These are phyloP conservation scores for Struthidea cinerea DNA, from an alignment of 2,113 vertebrate species.

Conservation along the genomic window DNA sequence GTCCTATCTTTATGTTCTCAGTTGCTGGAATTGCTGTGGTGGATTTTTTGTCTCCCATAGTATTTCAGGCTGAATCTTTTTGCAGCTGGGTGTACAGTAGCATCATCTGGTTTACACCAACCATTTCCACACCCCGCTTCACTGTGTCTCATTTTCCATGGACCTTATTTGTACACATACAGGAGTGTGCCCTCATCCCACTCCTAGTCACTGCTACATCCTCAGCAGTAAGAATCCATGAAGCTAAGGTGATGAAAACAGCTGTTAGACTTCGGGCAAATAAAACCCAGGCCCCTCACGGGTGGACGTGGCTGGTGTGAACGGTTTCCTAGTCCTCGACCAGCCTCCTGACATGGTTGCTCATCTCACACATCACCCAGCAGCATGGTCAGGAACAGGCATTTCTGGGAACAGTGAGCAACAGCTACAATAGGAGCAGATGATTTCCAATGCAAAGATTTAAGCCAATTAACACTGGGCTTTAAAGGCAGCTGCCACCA, in stretches of 20 bases:
- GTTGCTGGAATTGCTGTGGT: background rate
- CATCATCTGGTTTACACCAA: background rate
- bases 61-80: background rate
- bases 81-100: background rate
- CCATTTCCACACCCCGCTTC: background rate
- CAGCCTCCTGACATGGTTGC: background rate
- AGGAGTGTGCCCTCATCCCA: background rate
- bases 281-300: accelerated
- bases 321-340: accelerated
- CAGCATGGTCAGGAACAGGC: background rate
- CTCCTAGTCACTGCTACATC: background rate
- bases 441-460: background rate
- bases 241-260: background rate
- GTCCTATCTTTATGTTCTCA: background rate
- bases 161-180: background rate
- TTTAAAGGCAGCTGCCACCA: background rate
- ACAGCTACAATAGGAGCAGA: background rate
- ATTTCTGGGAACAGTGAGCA: background rate
- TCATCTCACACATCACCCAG: background rate
- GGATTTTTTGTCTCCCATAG: background rate
- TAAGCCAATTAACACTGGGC: background rate
- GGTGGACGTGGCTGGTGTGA: accelerated
- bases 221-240: background rate
- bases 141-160: background rate
- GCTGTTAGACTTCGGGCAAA: background rate